Conservation (phyloP, 2,797 vertebrate species). For the Anableps anableps region DNA sequence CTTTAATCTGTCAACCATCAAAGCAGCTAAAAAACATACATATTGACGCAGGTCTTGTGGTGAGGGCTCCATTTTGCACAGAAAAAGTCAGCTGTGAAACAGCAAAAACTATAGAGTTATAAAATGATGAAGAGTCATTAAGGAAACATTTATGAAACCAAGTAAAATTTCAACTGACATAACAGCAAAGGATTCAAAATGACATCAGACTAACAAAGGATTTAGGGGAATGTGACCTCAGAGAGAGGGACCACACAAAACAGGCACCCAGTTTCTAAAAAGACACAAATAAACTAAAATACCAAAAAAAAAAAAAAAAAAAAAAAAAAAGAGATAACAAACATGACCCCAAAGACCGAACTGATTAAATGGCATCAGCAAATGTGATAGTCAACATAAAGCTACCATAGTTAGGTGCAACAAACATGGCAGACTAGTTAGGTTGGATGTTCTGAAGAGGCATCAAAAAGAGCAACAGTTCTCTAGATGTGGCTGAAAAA, state of each 20-base stretch:
- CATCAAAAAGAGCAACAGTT: neutral
- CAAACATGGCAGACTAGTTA: neutral
- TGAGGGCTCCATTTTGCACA: no score
- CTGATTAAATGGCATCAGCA: neutral
- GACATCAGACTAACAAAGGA: neutral
- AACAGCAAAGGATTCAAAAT: neutral
- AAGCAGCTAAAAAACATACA: no score
- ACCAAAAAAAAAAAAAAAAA: neutral
- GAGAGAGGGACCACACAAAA: no score
- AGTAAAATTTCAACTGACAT: neutral
- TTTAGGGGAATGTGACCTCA: neutral
- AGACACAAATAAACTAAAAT: neutral
- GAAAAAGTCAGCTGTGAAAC: no score
- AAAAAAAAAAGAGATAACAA: no score
- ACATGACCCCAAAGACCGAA: neutral
- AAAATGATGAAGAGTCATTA: no score
- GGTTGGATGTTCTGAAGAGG: neutral
- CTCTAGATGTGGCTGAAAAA: neutral
- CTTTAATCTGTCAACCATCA: no score
- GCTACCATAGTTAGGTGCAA: neutral
- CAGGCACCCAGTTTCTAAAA: no score
- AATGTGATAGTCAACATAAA: neutral
- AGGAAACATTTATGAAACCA: neutral
- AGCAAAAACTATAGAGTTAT: no score
- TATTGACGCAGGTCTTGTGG: no score